phyloP scores from a whole-genome alignment of 2,888 invertebrate species.

The Leptopterna dolabrata region DNA sequence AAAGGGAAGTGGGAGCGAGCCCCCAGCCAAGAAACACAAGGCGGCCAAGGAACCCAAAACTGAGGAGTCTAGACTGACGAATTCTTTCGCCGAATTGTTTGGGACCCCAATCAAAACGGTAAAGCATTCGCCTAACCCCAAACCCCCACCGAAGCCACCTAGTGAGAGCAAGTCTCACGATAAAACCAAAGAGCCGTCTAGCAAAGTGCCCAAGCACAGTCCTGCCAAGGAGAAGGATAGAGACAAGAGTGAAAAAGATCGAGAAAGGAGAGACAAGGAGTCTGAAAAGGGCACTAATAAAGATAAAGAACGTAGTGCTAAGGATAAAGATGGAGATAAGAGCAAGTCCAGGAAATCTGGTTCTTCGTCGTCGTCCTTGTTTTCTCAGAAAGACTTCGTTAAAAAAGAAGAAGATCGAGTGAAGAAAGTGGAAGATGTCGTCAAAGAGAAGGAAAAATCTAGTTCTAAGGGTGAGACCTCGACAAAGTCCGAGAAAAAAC shows the following conservation, averaged over 20 bases:
- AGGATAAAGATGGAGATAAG: slow-evolving; percentile 68
- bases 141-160: slow-evolving; percentile 63
- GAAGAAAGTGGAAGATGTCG: slow-evolving; percentile 9
- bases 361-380: slow-evolving; percentile 52
- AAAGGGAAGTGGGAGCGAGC: slow-evolving; percentile 37
- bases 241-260: slow-evolving; percentile 67
- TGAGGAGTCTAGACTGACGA: slow-evolving; percentile 67
- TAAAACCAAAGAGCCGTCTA: slow-evolving; percentile 55
- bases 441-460: slow-evolving; percentile 51
- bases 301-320: slow-evolving; percentile 66
- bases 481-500: slow-evolving; percentile 69
- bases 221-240: slow-evolving; percentile 71
- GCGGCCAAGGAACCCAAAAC: slow-evolving; percentile 73
- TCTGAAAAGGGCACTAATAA: slow-evolving; percentile 64
- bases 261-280: slow-evolving; percentile 19
- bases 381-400: slow-evolving; percentile 65
- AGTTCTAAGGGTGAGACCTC: slow-evolving; percentile 64
- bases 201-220: slow-evolving; percentile 68
- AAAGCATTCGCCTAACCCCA: slow-evolving; percentile 77
- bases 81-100: slow-evolving; percentile 83
- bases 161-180: slow-evolving; percentile 56
- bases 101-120: slow-evolving; percentile 84
- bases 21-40: slow-evolving; percentile 57
- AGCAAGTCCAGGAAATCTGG: slow-evolving; percentile 67
- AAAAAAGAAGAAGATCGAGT: slow-evolving; percentile 67